Percentiles rank a stretch among this genome's conserved stretches.
Conservation (phyloP, 2,113 vertebrate species). For the Anhinga anhinga region DNA sequence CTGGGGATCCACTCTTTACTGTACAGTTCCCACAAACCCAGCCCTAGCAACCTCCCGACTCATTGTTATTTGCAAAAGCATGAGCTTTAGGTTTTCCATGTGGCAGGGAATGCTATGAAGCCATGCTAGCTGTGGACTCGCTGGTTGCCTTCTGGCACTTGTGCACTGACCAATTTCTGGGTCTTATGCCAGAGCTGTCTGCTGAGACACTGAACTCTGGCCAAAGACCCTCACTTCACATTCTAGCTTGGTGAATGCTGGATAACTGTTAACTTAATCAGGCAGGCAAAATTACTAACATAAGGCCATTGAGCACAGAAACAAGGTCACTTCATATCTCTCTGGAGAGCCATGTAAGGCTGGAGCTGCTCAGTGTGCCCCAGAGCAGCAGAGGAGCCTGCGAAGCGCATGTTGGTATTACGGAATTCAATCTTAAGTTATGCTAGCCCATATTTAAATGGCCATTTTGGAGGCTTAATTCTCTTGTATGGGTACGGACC, state of each 20-base stretch:
- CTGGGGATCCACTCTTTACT: neutral
- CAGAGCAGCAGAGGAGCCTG: neutral
- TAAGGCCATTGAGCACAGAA: neutral
- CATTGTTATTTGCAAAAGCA: neutral
- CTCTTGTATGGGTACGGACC: neutral
- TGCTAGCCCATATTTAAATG: neutral
- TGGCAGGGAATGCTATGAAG: neutral
- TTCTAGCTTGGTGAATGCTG: neutral
- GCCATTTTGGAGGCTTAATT: neutral
- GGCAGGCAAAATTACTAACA: neutral
- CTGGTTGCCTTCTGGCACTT: neutral
- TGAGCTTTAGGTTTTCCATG: neutral
- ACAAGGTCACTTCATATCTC: neutral
- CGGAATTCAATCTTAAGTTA: slow-evolving; percentile 11
- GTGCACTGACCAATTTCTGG: neutral
- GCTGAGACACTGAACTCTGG: neutral
- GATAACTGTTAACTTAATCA: neutral
- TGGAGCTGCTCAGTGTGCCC: neutral
- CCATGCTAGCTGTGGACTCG: neutral
- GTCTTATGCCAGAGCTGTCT: neutral
- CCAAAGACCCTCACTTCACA: neutral
- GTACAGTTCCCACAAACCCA: neutral
- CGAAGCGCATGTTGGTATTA: fast-evolving
- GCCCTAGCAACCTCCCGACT: neutral
- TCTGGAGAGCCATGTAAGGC: neutral